Percentiles rank a stretch among this genome's conserved stretches.
Conservation (phyloP, 30 jellyfish, hydroid and myxozoan genomes). For the Turritopsis dohrnii region DNA sequence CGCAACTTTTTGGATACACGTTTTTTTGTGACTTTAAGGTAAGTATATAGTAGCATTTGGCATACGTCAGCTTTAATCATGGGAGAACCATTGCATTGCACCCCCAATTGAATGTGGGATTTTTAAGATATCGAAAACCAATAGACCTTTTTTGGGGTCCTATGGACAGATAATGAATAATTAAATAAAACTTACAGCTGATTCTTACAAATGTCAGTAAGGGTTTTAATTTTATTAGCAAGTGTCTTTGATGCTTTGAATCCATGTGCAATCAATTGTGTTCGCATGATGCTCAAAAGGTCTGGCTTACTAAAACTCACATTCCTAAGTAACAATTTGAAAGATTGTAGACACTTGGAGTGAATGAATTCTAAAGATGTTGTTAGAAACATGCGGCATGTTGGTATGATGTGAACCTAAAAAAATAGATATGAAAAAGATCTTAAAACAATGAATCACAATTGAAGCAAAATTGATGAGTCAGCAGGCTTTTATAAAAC, state of each 20-base stretch:
- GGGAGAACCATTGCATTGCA: too few relatives aligned
- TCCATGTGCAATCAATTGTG: conserved; percentile 79
- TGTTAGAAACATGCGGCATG: conserved; percentile 6
- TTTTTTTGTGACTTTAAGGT: too few relatives aligned
- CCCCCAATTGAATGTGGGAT: too few relatives aligned
- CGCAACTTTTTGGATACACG: too few relatives aligned
- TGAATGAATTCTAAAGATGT: conserved; percentile 1
- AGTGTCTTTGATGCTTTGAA: conserved; percentile 61
- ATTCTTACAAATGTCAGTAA: conserved; percentile 43
- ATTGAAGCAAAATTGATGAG: too few relatives aligned
- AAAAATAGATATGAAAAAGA: not conserved
- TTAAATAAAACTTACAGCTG: conserved; percentile 52
- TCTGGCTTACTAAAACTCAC: conserved; percentile 59
- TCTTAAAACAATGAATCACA: not conserved
- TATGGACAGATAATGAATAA: too few relatives aligned
- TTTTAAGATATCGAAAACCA: too few relatives aligned
- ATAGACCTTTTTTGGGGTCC: too few relatives aligned
- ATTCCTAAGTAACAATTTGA: conserved; percentile 30
- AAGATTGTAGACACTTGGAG: not conserved
- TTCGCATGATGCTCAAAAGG: conserved; percentile 30
- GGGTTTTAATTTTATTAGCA: conserved; percentile 41
- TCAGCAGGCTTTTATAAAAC: too few relatives aligned
- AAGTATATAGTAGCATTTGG: too few relatives aligned
- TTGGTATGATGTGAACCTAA: not conserved
- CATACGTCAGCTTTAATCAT: too few relatives aligned